Base-by-base conservation (phyloP, 2,888 invertebrate species). In the Yponomeuta evonymella region DNA sequence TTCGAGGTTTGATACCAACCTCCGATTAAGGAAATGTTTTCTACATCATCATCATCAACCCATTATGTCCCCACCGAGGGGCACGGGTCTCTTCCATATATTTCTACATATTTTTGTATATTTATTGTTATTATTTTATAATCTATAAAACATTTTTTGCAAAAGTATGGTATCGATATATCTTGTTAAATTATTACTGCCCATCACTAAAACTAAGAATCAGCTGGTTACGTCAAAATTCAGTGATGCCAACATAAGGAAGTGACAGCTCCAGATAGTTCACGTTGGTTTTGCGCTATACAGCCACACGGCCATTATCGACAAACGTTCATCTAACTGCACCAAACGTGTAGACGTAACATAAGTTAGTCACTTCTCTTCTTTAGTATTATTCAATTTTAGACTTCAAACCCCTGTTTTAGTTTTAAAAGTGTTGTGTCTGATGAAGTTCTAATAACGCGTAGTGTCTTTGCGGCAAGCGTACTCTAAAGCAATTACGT, bases 241-340 rank as follows among this genome's bases (percentile, higher is more conserved):
- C 89, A 86, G 78, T 72, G 69, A 73, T 79, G 77, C 89, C 91
- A 91, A 89, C 87, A 75, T 79, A 73, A 75, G 75, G 72, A 71
- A 58, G 71, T 78, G 75, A 78, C 82, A 83, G 74, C 75, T 78
- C 84, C 79, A 74, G 81, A 83, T 83, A 86, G 76, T 76, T 90
- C 90, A 85, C 79, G 81, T 82, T 83, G 85, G 81, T 84, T 78
- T 82, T 85, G 86, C 87, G 85, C 86, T 85, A 85, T 84, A 86
- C 80, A 85, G 70, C 85, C 85, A 86, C 83, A 86, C 87, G 29
- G 63, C 88, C 89, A 89, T 90, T 90, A 90, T 89, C 89, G 90
- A 87, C 87, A 89, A 89, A 88, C 89, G 90, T 90, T 90, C 90
- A 89, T 86, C 87, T 86, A 88, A 88, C 89, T 90, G 89, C 90